Evolutionary conservation across 2,888 invertebrate genomes (phyloP).

Genomic region (Chloromyia formosa): DNA sequence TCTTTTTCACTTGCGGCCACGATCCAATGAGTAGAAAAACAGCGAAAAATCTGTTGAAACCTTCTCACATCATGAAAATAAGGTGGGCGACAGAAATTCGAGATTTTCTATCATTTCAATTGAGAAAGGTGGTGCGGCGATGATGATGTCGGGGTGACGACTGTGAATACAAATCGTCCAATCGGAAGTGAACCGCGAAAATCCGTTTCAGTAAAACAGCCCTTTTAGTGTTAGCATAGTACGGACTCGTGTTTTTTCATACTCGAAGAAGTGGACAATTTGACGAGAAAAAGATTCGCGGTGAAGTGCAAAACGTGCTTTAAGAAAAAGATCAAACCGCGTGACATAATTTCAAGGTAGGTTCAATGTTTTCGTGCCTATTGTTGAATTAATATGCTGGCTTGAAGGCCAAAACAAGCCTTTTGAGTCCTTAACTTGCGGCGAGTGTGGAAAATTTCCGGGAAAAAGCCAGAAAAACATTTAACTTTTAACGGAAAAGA

Average conservation of each 20-base stretch:
- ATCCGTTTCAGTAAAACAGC: background rate
- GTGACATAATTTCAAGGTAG: slow-evolving; percentile 43
- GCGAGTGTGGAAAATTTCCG: too few relatives aligned
- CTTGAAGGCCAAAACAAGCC: too few relatives aligned
- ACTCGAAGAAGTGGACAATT: background rate
- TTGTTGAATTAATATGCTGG: background rate
- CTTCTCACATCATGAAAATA: background rate
- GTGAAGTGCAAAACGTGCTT: background rate
- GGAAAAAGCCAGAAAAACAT: too few relatives aligned
- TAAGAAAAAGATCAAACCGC: background rate
- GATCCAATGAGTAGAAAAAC: slow-evolving; percentile 20
- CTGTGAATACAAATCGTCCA: background rate
- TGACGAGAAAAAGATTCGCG: background rate
- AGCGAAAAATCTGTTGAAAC: slow-evolving; percentile 28
- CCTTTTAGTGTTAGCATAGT: too few relatives aligned
- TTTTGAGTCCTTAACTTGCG: too few relatives aligned
- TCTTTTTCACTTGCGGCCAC: background rate
- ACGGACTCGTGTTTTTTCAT: slow-evolving; percentile 9
- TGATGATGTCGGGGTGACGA: background rate
- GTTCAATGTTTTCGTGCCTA: slow-evolving; percentile 19
- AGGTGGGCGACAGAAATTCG: slow-evolving; percentile 36
- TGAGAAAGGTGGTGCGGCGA: slow-evolving; percentile 16
- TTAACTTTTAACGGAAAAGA: too few relatives aligned
- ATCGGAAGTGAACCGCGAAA: background rate
- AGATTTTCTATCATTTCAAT: slow-evolving; percentile 24